Conservation (phyloP, 2,113 vertebrate species). For the Misgurnus anguillicaudatus region DNA sequence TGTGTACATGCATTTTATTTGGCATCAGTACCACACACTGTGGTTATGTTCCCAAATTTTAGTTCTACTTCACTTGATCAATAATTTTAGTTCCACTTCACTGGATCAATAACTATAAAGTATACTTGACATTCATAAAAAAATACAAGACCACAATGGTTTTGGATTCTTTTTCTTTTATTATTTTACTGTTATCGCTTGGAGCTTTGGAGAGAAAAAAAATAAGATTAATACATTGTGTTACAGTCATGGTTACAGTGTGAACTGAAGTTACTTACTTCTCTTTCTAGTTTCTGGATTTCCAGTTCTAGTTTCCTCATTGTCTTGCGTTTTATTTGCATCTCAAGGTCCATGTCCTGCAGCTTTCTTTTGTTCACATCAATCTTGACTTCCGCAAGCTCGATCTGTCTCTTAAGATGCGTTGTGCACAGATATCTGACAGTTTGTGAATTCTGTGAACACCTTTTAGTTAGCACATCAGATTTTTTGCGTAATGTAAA, state of each 20-base stretch:
- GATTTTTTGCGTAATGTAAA: slow-evolving; percentile 15
- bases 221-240: slow-evolving; percentile 11
- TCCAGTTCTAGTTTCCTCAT: slow-evolving; percentile 26
- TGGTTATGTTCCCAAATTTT: not conserved
- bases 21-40: too few species aligned
- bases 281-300: slow-evolving; percentile 29
- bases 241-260: slow-evolving; percentile 21
- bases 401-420: slow-evolving; percentile 3
- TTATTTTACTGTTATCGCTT: slow-evolving; percentile 15
- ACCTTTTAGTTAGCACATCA: slow-evolving; percentile 7
- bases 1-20: too few species aligned
- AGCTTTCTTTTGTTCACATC: slow-evolving; percentile 20
- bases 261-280: slow-evolving; percentile 26
- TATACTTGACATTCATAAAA: slow-evolving; percentile 20
- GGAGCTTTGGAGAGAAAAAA: slow-evolving; percentile 14
- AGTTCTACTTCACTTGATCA: slow-evolving; percentile 2
- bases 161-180: not conserved
- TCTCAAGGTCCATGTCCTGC: slow-evolving; percentile 21
- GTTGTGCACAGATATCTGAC: not conserved
- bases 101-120: not conserved
- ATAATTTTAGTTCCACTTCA: not conserved
- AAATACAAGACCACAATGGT: slow-evolving; percentile 18
- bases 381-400: slow-evolving; percentile 12
- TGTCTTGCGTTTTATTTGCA: slow-evolving; percentile 23
- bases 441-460: slow-evolving; percentile 25